Base-by-base conservation (phyloP, 1,140 invertebrate species). In the Pantala flavescens region DNA sequence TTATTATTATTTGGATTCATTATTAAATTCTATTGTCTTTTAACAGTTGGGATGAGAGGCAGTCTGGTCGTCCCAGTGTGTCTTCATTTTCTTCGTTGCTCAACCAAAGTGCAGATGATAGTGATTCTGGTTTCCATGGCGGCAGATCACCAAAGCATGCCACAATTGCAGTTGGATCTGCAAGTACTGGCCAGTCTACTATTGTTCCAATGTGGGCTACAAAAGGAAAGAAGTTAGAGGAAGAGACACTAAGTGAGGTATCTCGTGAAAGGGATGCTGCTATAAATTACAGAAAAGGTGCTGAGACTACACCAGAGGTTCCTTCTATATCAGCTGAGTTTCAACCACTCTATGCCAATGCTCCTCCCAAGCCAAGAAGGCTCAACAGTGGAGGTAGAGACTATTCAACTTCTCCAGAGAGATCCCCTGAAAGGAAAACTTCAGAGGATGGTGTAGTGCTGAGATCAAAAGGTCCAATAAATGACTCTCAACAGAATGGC, bases 331-430 rank as follows among this genome's bases (percentile, higher is more conserved):
- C 71, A 19, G 21, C 72, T 2, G 43, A 73, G 36, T 21, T 73
- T 14, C 90, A 92, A 77, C 93, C 92, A 0, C 85, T 94, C 1
- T 96, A 96, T 81, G 93, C 91, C 9, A 96, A 95, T 84, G 92
- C 93, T 2, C 93, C 93, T 9, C 93, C 93, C 0, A 95, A 95
- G 81, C 93, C 93, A 0, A 84, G 91, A 81, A 85, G 93, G 49
- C 77, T 88, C n/a, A 80, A 79, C 7, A 85, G 83, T 75, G 83
- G 84, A 21, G 87, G 88, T 3, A 89, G 87, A 55, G 91, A 92
- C 76, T 83, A 82, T 19, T 91, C 90, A 78, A 89, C 87, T 55
- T 90, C 90, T 0, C 89, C 90, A 0, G 90, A 90, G 76, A 79
- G 80, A 1, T 81, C 84, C 49, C 81, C 80, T 0, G 83, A 83